Evolutionary conservation across 1,140 invertebrate genomes (phyloP).

Genomic region (Ylistrum balloti): DNA sequence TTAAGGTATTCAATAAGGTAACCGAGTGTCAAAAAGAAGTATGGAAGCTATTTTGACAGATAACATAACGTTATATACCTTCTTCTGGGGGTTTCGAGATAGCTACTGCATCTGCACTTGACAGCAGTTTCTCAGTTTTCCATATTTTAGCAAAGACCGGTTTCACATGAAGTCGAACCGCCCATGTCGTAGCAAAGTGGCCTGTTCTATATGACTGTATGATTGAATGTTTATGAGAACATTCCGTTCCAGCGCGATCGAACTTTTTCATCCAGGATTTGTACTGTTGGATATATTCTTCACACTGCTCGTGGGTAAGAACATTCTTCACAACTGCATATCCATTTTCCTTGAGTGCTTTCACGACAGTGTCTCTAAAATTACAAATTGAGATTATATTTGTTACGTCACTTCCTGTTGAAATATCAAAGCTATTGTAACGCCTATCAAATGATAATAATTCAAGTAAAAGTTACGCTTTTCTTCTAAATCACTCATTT

Average conservation of each 20-base stretch:
- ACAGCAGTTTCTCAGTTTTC: conserved; percentile 47
- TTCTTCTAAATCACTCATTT: no score
- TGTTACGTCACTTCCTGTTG: background rate
- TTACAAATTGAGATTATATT: background rate
- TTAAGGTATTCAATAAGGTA: no score
- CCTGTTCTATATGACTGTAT: conserved; percentile 3
- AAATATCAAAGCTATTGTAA: no score
- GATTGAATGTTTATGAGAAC: background rate
- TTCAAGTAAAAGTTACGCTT: no score
- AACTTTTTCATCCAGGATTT: conserved; percentile 41
- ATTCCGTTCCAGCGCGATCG: background rate
- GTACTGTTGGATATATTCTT: conserved; percentile 21
- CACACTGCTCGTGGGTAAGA: background rate
- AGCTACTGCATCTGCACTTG: conserved; percentile 48
- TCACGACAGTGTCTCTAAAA: background rate
- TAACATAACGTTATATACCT: background rate
- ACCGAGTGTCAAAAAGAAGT: no score
- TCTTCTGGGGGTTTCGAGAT: conserved; percentile 45
- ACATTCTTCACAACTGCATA: conserved; percentile 31
- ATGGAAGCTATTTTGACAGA: no score
- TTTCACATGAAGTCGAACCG: conserved; percentile 34
- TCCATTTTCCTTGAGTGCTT: conserved; percentile 25
- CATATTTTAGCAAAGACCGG: conserved; percentile 45
- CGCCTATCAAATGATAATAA: no score
- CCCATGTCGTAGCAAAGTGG: conserved; percentile 44